Evolutionary conservation across 2,888 invertebrate species (phyloP).

Genomic region (Pristionchus fissidentatus): DNA sequence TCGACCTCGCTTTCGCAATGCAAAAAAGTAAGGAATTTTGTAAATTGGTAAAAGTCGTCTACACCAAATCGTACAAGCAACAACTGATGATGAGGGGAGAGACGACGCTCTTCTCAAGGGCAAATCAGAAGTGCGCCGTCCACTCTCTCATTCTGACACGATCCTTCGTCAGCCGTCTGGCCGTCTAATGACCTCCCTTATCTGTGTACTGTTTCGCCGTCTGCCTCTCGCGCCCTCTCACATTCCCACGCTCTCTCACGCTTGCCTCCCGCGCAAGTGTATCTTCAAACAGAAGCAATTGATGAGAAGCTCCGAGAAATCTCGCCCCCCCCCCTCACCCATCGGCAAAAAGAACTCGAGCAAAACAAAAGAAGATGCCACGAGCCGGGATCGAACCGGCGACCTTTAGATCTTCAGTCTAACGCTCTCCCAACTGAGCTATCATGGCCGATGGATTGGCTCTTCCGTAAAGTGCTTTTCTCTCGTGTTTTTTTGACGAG

Average conservation of each 20-base stretch:
- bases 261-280: conserved; percentile 21
- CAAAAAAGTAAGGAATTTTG: not conserved
- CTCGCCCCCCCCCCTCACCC: conserved; percentile 29
- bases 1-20: conserved; percentile 1
- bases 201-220: not conserved
- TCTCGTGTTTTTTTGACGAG: not conserved
- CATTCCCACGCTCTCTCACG: conserved; percentile 30
- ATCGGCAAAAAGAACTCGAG: not conserved
- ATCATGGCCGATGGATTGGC: conserved; percentile 6
- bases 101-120: conserved; percentile 30
- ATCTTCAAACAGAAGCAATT: conserved; percentile 41
- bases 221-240: conserved; percentile 10
- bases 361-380: conserved; percentile 63
- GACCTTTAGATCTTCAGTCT: conserved; percentile 76
- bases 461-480: not conserved
- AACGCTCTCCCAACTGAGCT: conserved; percentile 75
- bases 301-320: conserved; percentile 44
- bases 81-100: conserved; percentile 26
- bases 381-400: conserved; percentile 75
- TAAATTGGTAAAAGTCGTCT: not conserved
- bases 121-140: conserved; percentile 14
- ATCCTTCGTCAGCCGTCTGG: not conserved
- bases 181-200: not conserved
- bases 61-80: conserved; percentile 17
- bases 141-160: not conserved